Evolutionary conservation across 2,797 vertebrate species (phyloP), one percentile per base, ranked within the genome.

Genomic region (Rhadinocentrus ornatus): DNA sequence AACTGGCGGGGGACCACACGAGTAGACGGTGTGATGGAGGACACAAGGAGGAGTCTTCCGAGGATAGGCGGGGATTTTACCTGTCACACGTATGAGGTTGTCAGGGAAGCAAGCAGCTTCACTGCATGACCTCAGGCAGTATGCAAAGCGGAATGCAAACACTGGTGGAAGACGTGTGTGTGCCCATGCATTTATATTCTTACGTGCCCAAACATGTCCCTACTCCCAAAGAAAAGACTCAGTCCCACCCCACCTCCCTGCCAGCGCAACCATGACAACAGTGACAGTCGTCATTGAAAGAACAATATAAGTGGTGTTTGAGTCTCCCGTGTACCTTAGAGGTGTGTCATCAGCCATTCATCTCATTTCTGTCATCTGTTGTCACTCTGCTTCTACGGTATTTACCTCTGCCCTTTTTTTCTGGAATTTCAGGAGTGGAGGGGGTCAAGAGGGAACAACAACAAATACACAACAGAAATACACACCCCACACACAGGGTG

Each of bases 91-190:
- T 34, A 64, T 27, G 20, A 4, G 1, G 75, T 82, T 79, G 83
- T 71, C 73, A 78, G 16, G 39, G 64, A 37, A 61, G 85, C 78
- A 35, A 55, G 41, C 20, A 3, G 44, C 53, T 54, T 71, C 66
- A 62, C 66, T 35, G 13, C 52, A 27, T 80, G 78, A 81, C 85
- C 81, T 78, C 73, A 66, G 84, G 75, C 75, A n/a, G 54, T 65
- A 90, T 89, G 87, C 86, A 91, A 91, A 89, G 66, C 12, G 29
- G 3, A 52, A 88, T 86, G 87, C 83, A 85, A 88, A 91, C 80
- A 71, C n/a, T 2, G 71, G 44, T 56, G 53, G 59, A 53, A 61
- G 58, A 37, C 59, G 48, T 68, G 64, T 77, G 66, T 44, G 62
- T 56, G 59, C 59, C 8, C 16, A 1, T 20, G 44, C 34, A 20